Base-by-base conservation (phyloP, 2,797 vertebrate species). In the Sebastes cheni region DNA sequence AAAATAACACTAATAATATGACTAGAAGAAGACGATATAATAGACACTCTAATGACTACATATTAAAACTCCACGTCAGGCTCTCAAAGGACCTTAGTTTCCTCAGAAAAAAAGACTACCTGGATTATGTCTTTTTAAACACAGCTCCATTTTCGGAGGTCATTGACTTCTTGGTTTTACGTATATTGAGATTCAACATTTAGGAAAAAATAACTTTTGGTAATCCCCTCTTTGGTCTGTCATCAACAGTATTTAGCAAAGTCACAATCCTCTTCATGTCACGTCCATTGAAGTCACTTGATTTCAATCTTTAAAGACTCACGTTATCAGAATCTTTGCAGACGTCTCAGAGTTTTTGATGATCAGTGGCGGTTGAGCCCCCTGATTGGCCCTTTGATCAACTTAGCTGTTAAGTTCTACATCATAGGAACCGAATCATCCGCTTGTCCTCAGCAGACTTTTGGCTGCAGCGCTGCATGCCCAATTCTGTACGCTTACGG, bases 321-420 rank as follows among this genome's bases (percentile, higher is more conserved):
- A 6, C 23, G 16, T 75, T 72, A 78, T 86, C 50, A 36, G 22
- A 64, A 77, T 73, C 65, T 70, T 65, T 68, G 58, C 56, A 64
- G 77, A 76, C 4, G 46, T 76, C 67, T 61, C 22, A 29, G n/a
- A 11, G 54, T 42, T 55, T 81, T 42, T 80, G 42, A 84, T 77
- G 76, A 84, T 75, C 56, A 77, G 18, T 60, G 54, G 18, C 22
- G 54, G 42, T 20, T 61, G 36, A 62, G 62, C 16, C 3, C 60
- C 34, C 66, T 71, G 75, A 80, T 76, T 81, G 66, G 36, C 13
- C 30, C 75, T 82, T 80, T 83, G 74, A 78, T 88, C 42, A 73
- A 20, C 8, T 13, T 5, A 16, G 66, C 34, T 46, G 36, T 58
- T 75, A 30, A 77, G 42, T 67, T 46, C 61, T 8, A 34, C 42